Evolutionary conservation across 1,140 invertebrate species (phyloP).

Genomic region (Maconellicoccus hirsutus): DNA sequence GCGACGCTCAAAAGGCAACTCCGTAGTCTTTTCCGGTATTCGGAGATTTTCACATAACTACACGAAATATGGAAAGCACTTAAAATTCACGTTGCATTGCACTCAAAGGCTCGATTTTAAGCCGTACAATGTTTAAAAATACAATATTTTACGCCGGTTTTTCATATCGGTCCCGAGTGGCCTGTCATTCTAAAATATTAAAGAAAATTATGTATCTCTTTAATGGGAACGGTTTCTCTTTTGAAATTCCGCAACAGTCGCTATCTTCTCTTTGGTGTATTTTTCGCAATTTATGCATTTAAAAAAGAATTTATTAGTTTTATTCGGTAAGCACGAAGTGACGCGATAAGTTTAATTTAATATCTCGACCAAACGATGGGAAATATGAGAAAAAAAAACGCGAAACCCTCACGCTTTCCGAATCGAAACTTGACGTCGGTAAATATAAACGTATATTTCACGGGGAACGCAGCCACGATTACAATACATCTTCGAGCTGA

Average conservation of each 20-base stretch:
- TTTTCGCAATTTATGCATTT: slow-evolving; percentile 11
- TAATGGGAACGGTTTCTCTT: slow-evolving; percentile 12
- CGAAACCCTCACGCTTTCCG: no score
- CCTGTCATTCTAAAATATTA: slow-evolving; percentile 19
- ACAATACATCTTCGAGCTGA: no score
- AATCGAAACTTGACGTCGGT: no score
- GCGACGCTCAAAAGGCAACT: no score
- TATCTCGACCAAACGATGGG: slow-evolving; percentile 1
- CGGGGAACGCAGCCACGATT: no score
- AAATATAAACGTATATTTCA: no score
- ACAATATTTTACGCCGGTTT: slow-evolving; percentile 12
- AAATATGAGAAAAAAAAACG: no score
- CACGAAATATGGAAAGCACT: slow-evolving; percentile 1
- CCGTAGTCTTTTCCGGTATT: no score
- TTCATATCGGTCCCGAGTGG: slow-evolving; percentile 20
- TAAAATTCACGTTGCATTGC: slow-evolving; percentile 17
- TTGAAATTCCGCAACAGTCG: slow-evolving; percentile 16
- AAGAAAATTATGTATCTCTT: slow-evolving; percentile 22
- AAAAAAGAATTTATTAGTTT: slow-evolving; percentile 14
- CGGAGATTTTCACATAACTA: neutral
- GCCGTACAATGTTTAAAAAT: slow-evolving; percentile 16
- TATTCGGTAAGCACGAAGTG: slow-evolving; percentile 1
- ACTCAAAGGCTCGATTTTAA: slow-evolving; percentile 14
- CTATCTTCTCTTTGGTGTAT: slow-evolving; percentile 11
- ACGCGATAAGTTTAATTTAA: slow-evolving; percentile 20